phyloP scores from a whole-genome alignment of 2,888 invertebrate genomes.

The Apotomis turbidana region DNA sequence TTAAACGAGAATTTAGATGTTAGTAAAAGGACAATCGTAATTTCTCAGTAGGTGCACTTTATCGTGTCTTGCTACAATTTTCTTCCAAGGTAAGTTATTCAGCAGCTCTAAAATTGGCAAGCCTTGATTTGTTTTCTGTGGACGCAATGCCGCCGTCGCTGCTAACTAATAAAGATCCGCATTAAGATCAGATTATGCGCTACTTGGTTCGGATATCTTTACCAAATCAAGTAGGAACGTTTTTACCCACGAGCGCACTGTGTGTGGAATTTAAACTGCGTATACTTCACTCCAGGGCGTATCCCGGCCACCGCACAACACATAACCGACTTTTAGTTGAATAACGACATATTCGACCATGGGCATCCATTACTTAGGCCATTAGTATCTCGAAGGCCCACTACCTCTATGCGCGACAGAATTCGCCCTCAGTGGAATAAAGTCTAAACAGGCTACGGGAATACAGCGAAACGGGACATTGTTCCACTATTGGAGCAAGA shows the following conservation, averaged over 20 bases:
- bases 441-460: neutral
- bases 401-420: neutral
- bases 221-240: slow-evolving; percentile 3
- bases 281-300: slow-evolving; percentile 58
- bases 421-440: neutral
- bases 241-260: slow-evolving; percentile 36
- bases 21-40: too few species aligned
- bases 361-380: neutral
- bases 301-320: slow-evolving; percentile 50
- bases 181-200: too few species aligned
- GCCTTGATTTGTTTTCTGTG: too few species aligned
- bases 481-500: slow-evolving; percentile 21
- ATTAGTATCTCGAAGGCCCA: neutral
- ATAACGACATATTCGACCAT: neutral
- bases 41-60: too few species aligned
- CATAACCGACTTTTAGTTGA: neutral
- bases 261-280: slow-evolving; percentile 58
- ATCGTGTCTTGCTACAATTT: too few species aligned
- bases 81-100: too few species aligned
- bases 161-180: neutral
- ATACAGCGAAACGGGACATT: neutral
- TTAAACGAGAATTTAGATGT: too few species aligned
- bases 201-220: slow-evolving; percentile 9
- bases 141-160: too few species aligned
- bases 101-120: too few species aligned